These are phyloP conservation scores for Scopus umbretta DNA, from an alignment of 2,113 vertebrate genomes.

Conservation along the genomic window DNA sequence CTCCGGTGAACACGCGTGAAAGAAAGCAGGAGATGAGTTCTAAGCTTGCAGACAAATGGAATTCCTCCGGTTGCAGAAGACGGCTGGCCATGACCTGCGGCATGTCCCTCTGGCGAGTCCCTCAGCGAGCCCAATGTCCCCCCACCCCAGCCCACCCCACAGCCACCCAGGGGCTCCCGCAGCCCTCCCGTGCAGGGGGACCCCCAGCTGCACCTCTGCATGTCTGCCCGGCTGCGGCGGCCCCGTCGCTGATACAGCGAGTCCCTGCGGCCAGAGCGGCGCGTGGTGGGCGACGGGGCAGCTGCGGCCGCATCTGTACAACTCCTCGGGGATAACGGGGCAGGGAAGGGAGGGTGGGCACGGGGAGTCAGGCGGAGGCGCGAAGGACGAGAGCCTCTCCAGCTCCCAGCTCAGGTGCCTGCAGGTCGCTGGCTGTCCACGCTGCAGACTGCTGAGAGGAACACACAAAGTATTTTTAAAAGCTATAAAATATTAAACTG, in stretches of 20 bases:
- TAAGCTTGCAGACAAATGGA: neutral
- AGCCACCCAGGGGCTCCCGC: rapidly evolving
- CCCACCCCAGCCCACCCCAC: neutral
- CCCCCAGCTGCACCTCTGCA: neutral
- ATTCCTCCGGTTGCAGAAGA: neutral
- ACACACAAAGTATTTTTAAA: neutral
- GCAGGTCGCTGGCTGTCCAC: rapidly evolving
- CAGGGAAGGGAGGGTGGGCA: neutral
- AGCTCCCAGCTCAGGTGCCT: no score
- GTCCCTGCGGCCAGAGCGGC: neutral
- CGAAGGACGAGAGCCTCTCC: neutral
- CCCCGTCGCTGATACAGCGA: neutral
- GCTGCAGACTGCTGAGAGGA: neutral
- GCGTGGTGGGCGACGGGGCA: neutral
- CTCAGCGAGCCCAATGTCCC: rapidly evolving
- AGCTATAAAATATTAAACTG: neutral
- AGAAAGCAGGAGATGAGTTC: neutral
- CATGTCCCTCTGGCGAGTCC: rapidly evolving
- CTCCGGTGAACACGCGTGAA: neutral
- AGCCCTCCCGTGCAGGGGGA: neutral
- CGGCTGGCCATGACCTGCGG: rapidly evolving
- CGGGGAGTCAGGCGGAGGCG: neutral
- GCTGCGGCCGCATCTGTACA: neutral
- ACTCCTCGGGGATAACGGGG: neutral
- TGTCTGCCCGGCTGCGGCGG: neutral